Percentiles rank a stretch among this genome's conserved stretches.
Evolutionary conservation across 1,140 invertebrate species (phyloP).

Genomic region (Spodoptera frugiperda): DNA sequence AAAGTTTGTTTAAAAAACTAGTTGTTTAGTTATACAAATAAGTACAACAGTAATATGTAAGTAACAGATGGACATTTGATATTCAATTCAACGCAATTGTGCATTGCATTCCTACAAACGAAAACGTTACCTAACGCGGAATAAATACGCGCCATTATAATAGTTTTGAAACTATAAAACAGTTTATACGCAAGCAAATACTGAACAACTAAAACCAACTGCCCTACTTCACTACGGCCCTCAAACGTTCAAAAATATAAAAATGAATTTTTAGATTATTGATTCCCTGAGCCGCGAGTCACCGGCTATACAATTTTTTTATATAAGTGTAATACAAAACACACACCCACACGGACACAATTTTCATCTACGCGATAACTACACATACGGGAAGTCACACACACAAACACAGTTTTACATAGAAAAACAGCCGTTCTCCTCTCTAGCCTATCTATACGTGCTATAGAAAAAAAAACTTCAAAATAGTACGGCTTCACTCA

Average conservation of each 20-base stretch:
- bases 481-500: slow-evolving; percentile 82
- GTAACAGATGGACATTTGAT: neutral
- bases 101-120: slow-evolving; percentile 8
- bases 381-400: slow-evolving; percentile 81
- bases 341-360: slow-evolving; percentile 61
- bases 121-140: slow-evolving; percentile 8
- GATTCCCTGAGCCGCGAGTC: slow-evolving; percentile 71
- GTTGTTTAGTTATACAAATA: neutral
- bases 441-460: slow-evolving; percentile 74
- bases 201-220: neutral
- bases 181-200: neutral
- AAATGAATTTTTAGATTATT: slow-evolving; percentile 83
- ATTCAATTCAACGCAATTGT: slow-evolving; percentile 29
- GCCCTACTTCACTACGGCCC: neutral
- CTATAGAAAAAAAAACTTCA: slow-evolving; percentile 83
- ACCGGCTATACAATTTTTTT: slow-evolving; percentile 78
- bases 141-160: slow-evolving; percentile 19
- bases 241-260: slow-evolving; percentile 67
- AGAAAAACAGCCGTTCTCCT: slow-evolving; percentile 82
- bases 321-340: slow-evolving; percentile 75
- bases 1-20: neutral
- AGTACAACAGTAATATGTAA: neutral
- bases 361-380: slow-evolving; percentile 69
- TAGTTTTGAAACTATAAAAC: slow-evolving; percentile 11
- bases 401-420: slow-evolving; percentile 77